Evolutionary conservation across 2,113 vertebrate species (phyloP).

Genomic region (Datnioides undecimradiatus): DNA sequence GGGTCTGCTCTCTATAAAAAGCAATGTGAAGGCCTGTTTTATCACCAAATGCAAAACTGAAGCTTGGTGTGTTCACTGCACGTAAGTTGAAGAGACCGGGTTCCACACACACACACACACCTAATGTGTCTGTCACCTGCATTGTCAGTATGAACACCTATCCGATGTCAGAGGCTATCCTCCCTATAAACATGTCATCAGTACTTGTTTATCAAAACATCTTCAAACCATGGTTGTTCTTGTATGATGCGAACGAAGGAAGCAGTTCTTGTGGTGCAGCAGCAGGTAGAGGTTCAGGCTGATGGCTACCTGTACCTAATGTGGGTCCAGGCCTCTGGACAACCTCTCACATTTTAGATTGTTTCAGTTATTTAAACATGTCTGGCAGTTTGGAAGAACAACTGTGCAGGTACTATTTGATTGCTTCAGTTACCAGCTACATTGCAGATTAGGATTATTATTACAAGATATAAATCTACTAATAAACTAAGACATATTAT

Average conservation of each 20-base stretch:
- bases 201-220: not conserved
- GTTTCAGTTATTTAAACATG: not conserved
- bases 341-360: not conserved
- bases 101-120: constrained; percentile 17
- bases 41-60: too few species aligned
- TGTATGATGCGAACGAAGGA: not conserved
- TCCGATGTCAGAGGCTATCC: constrained; percentile 32
- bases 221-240: not conserved
- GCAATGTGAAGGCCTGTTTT: too few species aligned
- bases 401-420: too few species aligned
- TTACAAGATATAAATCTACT: too few species aligned
- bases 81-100: too few species aligned
- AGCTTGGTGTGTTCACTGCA: too few species aligned
- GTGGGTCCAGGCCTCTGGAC: not conserved
- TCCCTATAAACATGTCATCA: not conserved
- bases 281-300: not conserved
- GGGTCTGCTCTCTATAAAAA: too few species aligned
- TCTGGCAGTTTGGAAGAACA: not conserved
- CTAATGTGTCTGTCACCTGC: constrained; percentile 74
- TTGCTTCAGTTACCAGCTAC: too few species aligned
- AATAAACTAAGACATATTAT: too few species aligned
- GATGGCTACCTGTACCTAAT: too few species aligned
- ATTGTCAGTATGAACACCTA: constrained; percentile 76
- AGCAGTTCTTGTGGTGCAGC: not conserved
- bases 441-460: too few species aligned